phyloP scores from a whole-genome alignment of 2,888 invertebrate genomes.

The Epirrita christyi region DNA sequence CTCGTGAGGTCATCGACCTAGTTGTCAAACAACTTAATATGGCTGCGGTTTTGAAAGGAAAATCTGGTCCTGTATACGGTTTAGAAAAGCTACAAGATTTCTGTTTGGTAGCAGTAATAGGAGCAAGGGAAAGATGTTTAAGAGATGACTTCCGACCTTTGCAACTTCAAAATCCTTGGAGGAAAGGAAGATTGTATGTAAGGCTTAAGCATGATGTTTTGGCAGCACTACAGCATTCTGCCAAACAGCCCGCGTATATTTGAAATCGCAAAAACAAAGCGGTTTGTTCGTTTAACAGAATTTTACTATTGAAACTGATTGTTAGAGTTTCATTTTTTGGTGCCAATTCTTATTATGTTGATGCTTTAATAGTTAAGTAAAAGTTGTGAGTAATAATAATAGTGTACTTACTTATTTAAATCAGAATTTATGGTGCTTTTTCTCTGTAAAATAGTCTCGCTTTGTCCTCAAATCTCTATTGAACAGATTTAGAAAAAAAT shows the following conservation, averaged over 20 bases:
- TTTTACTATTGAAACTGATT: slow-evolving; percentile 44
- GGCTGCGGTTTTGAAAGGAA: slow-evolving; percentile 94
- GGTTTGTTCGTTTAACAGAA: slow-evolving; percentile 20
- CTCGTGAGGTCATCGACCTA: slow-evolving; percentile 97
- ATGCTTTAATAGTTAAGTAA: slow-evolving; percentile 77
- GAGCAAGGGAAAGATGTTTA: slow-evolving; percentile 96
- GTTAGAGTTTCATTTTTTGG: slow-evolving; percentile 64
- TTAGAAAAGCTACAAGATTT: slow-evolving; percentile 94
- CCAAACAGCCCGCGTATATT: slow-evolving; percentile 90
- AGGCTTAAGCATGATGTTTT: slow-evolving; percentile 95
- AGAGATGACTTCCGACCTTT: slow-evolving; percentile 97
- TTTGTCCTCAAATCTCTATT: slow-evolving; percentile 19
- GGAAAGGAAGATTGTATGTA: slow-evolving; percentile 96
- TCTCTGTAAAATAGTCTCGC: slow-evolving; percentile 42
- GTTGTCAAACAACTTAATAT: slow-evolving; percentile 98
- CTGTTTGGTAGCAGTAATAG: slow-evolving; percentile 97
- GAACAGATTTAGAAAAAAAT: slow-evolving; percentile 4
- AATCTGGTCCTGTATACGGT: slow-evolving; percentile 93
- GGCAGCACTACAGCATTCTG: slow-evolving; percentile 94
- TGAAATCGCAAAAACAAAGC: slow-evolving; percentile 50
- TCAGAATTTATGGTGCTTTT: slow-evolving; percentile 78
- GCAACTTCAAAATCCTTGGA: slow-evolving; percentile 97
- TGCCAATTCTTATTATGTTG: slow-evolving; percentile 76
- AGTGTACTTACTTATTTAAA: slow-evolving; percentile 53
- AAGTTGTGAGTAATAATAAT: slow-evolving; percentile 75